Base-by-base conservation (phyloP, 1,140 invertebrate genomes). In the Cheumatopsyche charites region DNA sequence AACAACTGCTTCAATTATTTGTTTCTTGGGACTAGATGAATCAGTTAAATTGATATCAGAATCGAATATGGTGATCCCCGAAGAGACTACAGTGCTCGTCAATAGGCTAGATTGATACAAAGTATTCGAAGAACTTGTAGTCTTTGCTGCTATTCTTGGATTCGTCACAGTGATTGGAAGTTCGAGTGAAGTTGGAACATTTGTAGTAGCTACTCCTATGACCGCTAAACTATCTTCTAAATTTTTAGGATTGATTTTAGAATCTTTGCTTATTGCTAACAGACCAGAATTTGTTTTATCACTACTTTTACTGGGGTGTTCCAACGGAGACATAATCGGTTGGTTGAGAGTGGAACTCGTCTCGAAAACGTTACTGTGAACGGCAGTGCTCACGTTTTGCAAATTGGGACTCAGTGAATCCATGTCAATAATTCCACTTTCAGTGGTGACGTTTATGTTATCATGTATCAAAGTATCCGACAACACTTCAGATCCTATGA, bases 271-370 rank as follows among this genome's bases (percentile, higher is more conserved):
- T 11, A 85, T 81, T 41, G 82, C 82, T 13, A 82, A 76, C 12
- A 84, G 78, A 13, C 77, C 76, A 29, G 78, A 78, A 15, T 78
- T 66, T 1, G 81, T 78, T 52, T 85, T 83, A 13, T 84, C 81
- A 26, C 79, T 78, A 11, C 85, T 82, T 68, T 84, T 88, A 21
- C 86, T 87, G 0, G 91, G 91, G 4, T 90, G 85, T 79, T 92
- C 91, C 11, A 92, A 79, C 0, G 91, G 90, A 0, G 91, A 91
- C 92, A 93, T 93, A 7, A 93, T 93, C 0, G 92, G 91, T 78
- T 91, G 90, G 79, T 91, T 90, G 11, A 92, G 81, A 0, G 90
- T 88, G 0, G 87, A 85, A 47, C 90, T 92, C 0, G 91, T 93
- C 78, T 92, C 91, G 0, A 89, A 83, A 0, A 91, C 90, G 45